A percentile compares a stretch with the other conserved stretches of the same genome.
Evolutionary conservation across 2,113 vertebrate genomes (phyloP).

Genomic region (Brachirus orientalis): DNA sequence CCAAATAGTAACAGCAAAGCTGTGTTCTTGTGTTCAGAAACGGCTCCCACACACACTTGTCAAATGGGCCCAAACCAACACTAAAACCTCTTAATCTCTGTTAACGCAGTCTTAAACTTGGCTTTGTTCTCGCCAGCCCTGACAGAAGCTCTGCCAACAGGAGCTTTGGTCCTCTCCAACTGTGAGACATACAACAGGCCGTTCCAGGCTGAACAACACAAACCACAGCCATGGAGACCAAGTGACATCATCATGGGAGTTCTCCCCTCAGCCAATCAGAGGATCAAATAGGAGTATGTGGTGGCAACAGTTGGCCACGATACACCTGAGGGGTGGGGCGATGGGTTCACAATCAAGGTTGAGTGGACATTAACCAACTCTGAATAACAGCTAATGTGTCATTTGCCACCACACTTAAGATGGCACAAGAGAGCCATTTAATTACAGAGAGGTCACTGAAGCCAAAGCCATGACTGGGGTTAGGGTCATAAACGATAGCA

Average conservation of each 20-base stretch:
- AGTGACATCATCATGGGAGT: conserved; percentile 23
- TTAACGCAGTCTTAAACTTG: conserved; percentile 19
- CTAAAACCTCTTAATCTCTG: conserved; percentile 21
- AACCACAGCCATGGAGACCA: conserved; percentile 32
- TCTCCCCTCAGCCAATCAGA: conserved; percentile 34
- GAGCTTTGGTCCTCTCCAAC: conserved; percentile 21
- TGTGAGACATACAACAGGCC: conserved; percentile 21
- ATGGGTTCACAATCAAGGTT: neutral
- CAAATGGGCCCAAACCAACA: conserved; percentile 3
- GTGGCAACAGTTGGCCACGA: accelerated
- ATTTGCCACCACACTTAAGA: too few relatives aligned
- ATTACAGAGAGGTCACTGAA: too few relatives aligned
- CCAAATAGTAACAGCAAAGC: conserved; percentile 22
- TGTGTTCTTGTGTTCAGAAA: conserved; percentile 30
- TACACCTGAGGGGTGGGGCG: neutral
- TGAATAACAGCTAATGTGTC: too few relatives aligned
- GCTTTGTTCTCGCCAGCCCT: conserved; percentile 10
- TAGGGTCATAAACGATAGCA: too few relatives aligned
- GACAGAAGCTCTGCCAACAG: conserved; percentile 38
- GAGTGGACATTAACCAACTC: too few relatives aligned
- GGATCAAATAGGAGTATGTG: neutral
- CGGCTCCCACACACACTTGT: neutral
- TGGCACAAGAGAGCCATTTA: too few relatives aligned
- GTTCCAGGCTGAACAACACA: conserved; percentile 36
- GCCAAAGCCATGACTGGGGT: too few relatives aligned